Evolutionary conservation across 2,888 invertebrate genomes (phyloP).

Genomic region (Leptinotarsa peninsularis): DNA sequence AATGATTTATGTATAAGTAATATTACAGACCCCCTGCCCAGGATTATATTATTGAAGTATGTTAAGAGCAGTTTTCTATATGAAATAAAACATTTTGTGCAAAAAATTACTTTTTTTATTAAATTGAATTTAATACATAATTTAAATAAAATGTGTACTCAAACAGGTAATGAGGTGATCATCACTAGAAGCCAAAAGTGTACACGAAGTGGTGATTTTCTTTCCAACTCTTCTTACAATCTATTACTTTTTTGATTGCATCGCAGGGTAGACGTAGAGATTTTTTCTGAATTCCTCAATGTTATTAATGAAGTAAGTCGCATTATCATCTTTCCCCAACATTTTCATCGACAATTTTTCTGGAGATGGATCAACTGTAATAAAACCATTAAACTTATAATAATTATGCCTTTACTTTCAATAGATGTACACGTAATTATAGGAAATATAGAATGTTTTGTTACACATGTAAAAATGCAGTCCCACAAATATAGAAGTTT

Average conservation of each 20-base stretch:
- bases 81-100: too few relatives aligned
- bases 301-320: conserved; percentile 43
- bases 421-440: too few relatives aligned
- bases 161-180: background rate
- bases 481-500: too few relatives aligned
- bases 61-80: too few relatives aligned
- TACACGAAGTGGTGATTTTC: background rate
- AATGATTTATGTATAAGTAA: too few relatives aligned
- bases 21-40: too few relatives aligned
- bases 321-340: conserved; percentile 32
- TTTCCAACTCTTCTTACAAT: background rate
- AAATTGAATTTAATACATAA: too few relatives aligned
- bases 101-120: too few relatives aligned
- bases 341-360: conserved; percentile 33
- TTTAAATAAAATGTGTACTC: background rate
- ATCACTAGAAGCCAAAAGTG: background rate
- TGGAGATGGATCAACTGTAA: conserved; percentile 11
- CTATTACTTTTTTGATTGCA: conserved; percentile 12
- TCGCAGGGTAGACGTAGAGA: conserved; percentile 32
- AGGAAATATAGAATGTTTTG: too few relatives aligned
- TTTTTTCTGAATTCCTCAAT: conserved; percentile 45
- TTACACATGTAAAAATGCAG: too few relatives aligned
- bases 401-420: background rate
- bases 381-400: background rate
- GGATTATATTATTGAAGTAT: too few relatives aligned